Conservation (phyloP, 2,888 invertebrate genomes). For the Cheilosia pagana region DNA sequence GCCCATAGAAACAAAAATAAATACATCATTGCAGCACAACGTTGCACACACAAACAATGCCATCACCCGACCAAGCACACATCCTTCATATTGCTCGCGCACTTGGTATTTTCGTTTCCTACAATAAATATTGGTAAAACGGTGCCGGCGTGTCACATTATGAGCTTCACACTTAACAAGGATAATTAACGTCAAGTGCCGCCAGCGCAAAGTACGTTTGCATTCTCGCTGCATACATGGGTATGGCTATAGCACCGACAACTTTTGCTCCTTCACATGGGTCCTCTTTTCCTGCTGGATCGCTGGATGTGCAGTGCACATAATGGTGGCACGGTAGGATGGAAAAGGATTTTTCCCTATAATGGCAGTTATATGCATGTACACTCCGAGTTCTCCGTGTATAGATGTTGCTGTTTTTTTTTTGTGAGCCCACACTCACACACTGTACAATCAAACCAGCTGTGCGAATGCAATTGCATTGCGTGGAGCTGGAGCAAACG, state of each 20-base stretch:
- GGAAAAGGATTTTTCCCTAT: constrained; percentile 49
- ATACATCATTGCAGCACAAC: constrained; percentile 36
- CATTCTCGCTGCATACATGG: constrained; percentile 42
- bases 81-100: constrained; percentile 41
- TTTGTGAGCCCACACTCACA: not conserved
- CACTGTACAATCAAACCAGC: not conserved
- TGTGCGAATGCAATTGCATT: constrained; percentile 26
- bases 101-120: constrained; percentile 70
- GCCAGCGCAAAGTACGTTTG: constrained; percentile 61
- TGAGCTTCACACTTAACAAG: constrained; percentile 72
- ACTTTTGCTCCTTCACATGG: constrained; percentile 50
- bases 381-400: constrained; percentile 28
- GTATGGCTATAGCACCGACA: constrained; percentile 48
- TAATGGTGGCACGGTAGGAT: not conserved
- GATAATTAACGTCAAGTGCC: constrained; percentile 73
- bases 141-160: constrained; percentile 71
- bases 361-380: constrained; percentile 20
- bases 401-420: constrained; percentile 6
- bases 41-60: not conserved
- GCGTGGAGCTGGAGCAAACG: not conserved
- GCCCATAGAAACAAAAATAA: constrained; percentile 57
- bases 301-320: constrained; percentile 16
- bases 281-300: constrained; percentile 5
- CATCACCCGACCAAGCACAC: not conserved
- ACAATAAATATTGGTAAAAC: constrained; percentile 72